Conservation (phyloP, 2,797 vertebrate genomes). For the Loriculus beryllinus region DNA sequence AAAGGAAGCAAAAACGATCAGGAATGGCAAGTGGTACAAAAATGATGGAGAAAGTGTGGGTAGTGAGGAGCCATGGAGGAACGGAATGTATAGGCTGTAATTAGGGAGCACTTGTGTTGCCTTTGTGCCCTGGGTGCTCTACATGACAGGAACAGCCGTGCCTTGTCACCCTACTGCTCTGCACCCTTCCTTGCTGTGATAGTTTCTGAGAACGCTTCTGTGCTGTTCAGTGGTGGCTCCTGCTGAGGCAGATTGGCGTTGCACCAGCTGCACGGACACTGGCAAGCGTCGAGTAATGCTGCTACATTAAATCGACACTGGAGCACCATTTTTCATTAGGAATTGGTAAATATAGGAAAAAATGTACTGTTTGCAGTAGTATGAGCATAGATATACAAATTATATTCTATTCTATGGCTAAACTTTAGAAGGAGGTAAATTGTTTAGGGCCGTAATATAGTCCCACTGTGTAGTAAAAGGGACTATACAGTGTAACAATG, state of each 20-base stretch:
- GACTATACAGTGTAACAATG: too few species aligned
- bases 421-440: too few species aligned
- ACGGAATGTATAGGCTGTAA: accelerated
- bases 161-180: accelerated
- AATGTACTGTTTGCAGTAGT: accelerated
- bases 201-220: accelerated
- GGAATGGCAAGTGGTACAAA: background rate
- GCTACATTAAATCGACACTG: accelerated
- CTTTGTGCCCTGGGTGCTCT: background rate
- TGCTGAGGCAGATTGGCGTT: background rate
- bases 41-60: accelerated
- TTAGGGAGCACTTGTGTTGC: accelerated
- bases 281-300: background rate
- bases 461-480: too few species aligned
- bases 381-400: too few species aligned
- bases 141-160: accelerated
- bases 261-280: background rate
- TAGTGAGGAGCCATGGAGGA: accelerated
- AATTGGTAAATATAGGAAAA: accelerated
- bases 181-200: accelerated
- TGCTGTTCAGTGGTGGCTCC: background rate
- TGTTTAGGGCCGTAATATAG: background rate
- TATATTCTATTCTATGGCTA: accelerated
- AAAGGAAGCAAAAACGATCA: background rate
- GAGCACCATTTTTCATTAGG: background rate